A percentile compares a stretch with the other conserved stretches of the same genome.
phyloP scores from a whole-genome alignment of 2,888 invertebrate species.

The Tetragnatha montana region DNA sequence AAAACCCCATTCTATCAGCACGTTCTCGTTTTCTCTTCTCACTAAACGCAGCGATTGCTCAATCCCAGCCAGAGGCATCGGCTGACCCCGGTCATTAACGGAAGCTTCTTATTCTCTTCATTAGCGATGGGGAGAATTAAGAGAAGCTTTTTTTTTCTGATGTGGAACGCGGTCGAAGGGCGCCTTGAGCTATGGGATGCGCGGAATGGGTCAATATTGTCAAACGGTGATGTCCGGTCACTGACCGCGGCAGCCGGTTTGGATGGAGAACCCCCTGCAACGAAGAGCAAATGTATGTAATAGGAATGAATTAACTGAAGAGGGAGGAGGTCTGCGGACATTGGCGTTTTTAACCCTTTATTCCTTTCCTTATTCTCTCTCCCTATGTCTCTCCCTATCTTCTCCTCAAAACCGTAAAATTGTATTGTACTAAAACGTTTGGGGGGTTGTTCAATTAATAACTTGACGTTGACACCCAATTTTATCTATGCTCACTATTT shows the following conservation, averaged over 20 bases:
- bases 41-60: too few species aligned
- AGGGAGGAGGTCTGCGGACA: neutral
- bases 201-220: constrained; percentile 55
- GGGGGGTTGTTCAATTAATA: too few species aligned
- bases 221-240: constrained; percentile 68
- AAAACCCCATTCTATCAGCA: too few species aligned
- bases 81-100: constrained; percentile 1
- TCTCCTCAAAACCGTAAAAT: too few species aligned
- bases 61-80: too few species aligned
- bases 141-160: neutral
- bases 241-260: constrained; percentile 41
- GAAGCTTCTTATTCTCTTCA: constrained; percentile 7
- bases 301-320: neutral
- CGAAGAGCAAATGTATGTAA: neutral
- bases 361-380: neutral
- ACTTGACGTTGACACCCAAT: too few species aligned
- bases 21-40: too few species aligned
- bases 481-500: too few species aligned
- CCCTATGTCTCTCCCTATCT: too few species aligned
- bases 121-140: neutral
- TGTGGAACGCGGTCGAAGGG: constrained; percentile 36
- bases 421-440: too few species aligned
- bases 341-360: neutral
- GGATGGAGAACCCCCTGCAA: neutral
- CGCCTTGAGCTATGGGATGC: constrained; percentile 41